phyloP scores from a whole-genome alignment of 2,797 vertebrate species.

The Aotus griseimembra region DNA sequence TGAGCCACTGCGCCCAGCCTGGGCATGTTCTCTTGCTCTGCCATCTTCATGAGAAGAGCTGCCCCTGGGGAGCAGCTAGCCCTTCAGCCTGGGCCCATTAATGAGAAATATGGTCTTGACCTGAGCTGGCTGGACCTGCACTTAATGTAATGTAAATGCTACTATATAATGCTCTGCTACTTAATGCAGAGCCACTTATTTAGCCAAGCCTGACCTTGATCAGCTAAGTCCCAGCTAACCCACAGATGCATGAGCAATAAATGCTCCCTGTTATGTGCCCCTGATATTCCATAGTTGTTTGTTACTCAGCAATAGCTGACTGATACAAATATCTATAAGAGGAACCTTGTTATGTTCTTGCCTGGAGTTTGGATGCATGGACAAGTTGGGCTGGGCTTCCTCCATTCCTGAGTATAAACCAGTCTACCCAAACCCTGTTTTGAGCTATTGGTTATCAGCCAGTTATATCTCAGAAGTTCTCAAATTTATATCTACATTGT shows the following conservation, averaged over 20 bases:
- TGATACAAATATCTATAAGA: background rate
- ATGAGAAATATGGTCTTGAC: background rate
- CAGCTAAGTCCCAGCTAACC: background rate
- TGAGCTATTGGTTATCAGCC: background rate
- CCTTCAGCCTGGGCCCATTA: background rate
- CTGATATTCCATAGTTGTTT: background rate
- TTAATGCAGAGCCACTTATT: background rate
- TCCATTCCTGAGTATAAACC: background rate
- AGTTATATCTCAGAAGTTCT: background rate
- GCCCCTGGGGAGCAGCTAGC: background rate
- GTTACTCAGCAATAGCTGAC: background rate
- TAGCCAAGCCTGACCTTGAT: background rate
- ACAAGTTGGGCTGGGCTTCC: background rate
- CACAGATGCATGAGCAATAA: background rate
- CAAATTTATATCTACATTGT: background rate
- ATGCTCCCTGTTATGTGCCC: background rate
- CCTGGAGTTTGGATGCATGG: background rate
- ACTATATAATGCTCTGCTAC: no score
- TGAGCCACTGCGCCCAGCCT: no score
- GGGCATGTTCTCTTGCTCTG: background rate
- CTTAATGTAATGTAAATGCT: background rate
- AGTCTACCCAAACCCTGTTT: background rate
- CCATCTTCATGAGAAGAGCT: background rate
- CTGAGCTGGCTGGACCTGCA: background rate
- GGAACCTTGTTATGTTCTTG: background rate